Evolutionary conservation across 2,113 vertebrate genomes (phyloP), one percentile per base, ranked within the genome.

Genomic region (Ceyx melanurus): DNA sequence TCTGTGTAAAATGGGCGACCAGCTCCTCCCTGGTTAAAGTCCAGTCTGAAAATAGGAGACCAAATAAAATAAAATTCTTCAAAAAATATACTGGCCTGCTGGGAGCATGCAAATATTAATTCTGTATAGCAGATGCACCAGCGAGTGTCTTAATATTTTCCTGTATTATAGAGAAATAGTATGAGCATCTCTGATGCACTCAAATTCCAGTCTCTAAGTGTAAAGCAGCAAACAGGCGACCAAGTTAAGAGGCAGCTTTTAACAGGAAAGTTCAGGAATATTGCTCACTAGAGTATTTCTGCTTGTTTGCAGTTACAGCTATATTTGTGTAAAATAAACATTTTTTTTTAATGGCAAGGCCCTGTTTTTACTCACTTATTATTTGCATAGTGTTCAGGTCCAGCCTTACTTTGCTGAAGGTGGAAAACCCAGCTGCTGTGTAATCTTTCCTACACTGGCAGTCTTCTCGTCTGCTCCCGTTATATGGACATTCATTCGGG

Each of bases 401-500:
- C 93, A 99, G 97, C 90, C 99, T 98, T 82, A 99, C 98, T 97
- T 98, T 99, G 96, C 98, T 98, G 98, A 99, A 99, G 95, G 97
- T 98, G 93, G 99, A 98, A 90, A 99, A 97, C 31, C 99, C 99
- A 10, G 99, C 98, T 2, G 99, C 98, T 1, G 98, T 98, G 96
- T 99, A 99, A 95, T 99, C 99, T 97, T 98, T 98, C 80, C 98
- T 98, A 95, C 99, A 99, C 61, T 98, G 98, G 73, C 99, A 99
- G 91, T 99, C 98, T 61, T 99, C 98, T 70, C 98, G 97, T 67
- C 98, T 97, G 97, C 98, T 99, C 86, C 98, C 98, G 1, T 99
- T 99, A 84, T 98, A 98, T 1, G 99, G 99, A 91, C 99, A 99
- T 89, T 99, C 99, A 13, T 98, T 99, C 14, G 99, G 99, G 94